Conservation (phyloP, 37 sponge, comb jelly and placozoan species). For the Axinella damicornis region DNA sequence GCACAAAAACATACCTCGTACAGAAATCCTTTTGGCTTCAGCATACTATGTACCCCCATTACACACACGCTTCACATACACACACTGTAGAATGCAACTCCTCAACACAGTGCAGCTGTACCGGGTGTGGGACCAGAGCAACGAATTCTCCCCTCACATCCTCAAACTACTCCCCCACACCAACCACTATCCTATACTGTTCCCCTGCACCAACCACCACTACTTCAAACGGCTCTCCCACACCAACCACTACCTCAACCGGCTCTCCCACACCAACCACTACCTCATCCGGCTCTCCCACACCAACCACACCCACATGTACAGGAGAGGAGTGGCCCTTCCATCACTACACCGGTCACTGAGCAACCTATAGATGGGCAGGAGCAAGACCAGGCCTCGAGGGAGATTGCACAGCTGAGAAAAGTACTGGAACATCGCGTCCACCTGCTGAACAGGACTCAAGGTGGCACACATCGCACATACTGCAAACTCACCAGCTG, state of each 20-base stretch:
- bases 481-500: no score
- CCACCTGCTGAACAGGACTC: background rate
- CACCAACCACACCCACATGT: background rate
- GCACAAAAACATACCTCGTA: no score
- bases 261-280: background rate
- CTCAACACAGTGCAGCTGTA: no score
- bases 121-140: background rate
- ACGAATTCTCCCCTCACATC: background rate
- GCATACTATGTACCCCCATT: no score
- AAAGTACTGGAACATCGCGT: constrained; percentile 26
- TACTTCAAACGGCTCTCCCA: background rate
- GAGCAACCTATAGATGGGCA: no score
- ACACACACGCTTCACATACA: no score
- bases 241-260: background rate
- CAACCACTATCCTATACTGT: background rate
- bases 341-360: no score
- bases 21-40: no score
- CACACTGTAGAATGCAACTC: no score
- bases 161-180: no score
- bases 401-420: constrained; percentile 20
- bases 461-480: no score
- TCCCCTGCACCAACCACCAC: background rate
- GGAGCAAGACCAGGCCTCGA: background rate
- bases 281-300: background rate
- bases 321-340: no score